These are phyloP conservation scores for Trachops cirrhosus DNA, from an alignment of 2,797 vertebrate genomes.

Conservation along the genomic window DNA sequence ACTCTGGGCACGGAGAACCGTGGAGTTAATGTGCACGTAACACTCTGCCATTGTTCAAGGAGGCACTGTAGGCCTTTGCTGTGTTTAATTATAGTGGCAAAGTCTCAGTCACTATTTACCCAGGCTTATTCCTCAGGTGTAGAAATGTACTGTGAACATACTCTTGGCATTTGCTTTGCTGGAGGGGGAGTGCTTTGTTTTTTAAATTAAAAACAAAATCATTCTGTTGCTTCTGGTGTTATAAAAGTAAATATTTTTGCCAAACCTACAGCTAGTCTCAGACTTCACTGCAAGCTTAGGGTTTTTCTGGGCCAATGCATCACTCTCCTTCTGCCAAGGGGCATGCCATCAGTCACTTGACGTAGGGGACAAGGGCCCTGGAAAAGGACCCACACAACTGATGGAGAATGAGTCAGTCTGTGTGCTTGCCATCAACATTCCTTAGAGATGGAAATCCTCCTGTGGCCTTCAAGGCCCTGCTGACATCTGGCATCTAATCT, in stretches of 20 bases:
- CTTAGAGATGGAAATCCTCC: background rate
- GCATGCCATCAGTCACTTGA: background rate
- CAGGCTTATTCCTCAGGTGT: constrained; percentile 33
- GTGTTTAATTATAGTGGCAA: constrained; percentile 57
- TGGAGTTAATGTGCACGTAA: background rate
- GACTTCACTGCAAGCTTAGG: background rate
- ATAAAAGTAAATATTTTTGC: constrained; percentile 3
- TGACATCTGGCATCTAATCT: background rate
- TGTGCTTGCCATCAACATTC: background rate
- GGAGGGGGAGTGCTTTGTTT: background rate
- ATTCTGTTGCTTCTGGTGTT: constrained; percentile 6
- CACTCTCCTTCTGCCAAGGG: background rate
- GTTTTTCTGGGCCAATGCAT: background rate
- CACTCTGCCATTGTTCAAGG: background rate
- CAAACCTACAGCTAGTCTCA: background rate
- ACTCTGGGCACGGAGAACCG: background rate
- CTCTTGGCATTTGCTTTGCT: constrained; percentile 1
- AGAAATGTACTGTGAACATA: background rate
- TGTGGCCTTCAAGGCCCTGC: background rate
- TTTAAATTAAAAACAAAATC: constrained; percentile 41
- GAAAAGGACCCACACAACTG: background rate
- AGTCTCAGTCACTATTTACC: constrained; percentile 40
- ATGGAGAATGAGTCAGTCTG: background rate
- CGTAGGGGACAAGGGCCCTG: background rate
- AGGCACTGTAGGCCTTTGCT: constrained; percentile 6